Base-by-base conservation (phyloP, 1,140 invertebrate species). In the Stegodyphus dumicola region DNA sequence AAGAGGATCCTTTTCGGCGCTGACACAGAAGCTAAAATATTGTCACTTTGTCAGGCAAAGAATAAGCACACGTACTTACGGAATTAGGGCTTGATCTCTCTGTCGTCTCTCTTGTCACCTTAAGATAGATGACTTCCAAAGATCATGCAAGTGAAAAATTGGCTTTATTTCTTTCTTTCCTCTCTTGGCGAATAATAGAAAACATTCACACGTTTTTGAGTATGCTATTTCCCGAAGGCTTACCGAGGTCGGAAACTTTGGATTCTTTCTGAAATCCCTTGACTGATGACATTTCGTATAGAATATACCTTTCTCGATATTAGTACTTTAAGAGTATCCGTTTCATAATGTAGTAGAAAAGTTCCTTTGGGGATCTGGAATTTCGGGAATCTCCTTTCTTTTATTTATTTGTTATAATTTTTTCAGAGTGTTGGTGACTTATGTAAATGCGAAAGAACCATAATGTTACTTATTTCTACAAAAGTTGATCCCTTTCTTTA, bases 21-120 rank as follows among this genome's bases (percentile, higher is more conserved):
- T 79, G 77, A 79, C 70, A 65, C 48, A 73, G 69, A 56, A 81
- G 79, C 80, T 83, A 67, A 83, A 85, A 76, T 85, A 85, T 85
- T 85, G 81, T 85, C 74, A 85, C 73, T 85, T 85, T 77, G 81
- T 85, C 74, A 85, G 60, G 73, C 71, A 70, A 69, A 76, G 81
- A 85, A 85, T 85, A 85, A 77, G 71, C 74, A 77, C 65, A 76
- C 71, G 71, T 85, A 76, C 81, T 85, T 85, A 85, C 49, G 64
- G 81, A 76, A 85, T 85, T 85, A 77, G 60, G 74, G 17, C 18
- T 60, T 85, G 74, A 85, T 85, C 81, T 85, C 65, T 56, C 74
- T 85, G 81, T 85, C 81, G 73, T 17, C 71, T 52, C 49, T 49
- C 51, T 54, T 67, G 73, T 77, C 73, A 65, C n/a, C 65, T 13